phyloP scores from a whole-genome alignment of 2,888 invertebrate species.

The Cynaeus angustus region DNA sequence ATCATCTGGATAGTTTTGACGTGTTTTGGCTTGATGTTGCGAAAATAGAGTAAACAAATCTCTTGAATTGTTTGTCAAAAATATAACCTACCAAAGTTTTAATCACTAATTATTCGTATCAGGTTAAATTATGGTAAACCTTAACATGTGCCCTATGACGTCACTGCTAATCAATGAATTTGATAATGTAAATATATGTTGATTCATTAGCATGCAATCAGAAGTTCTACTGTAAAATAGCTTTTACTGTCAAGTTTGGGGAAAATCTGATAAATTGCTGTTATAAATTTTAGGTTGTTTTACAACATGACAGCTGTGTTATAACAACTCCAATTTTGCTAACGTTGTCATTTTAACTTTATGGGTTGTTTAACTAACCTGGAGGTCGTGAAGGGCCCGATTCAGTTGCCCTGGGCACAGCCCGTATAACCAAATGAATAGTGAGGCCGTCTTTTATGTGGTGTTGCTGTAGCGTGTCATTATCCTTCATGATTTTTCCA shows the following conservation, averaged over 20 bases:
- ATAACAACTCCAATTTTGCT: not conserved
- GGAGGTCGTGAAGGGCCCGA: slow-evolving; percentile 65
- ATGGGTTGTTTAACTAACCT: slow-evolving; percentile 53
- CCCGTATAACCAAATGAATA: slow-evolving; percentile 94
- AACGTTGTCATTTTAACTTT: no score
- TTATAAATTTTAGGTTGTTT: no score
- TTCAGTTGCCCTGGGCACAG: slow-evolving; percentile 77
- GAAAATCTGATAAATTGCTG: no score
- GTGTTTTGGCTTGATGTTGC: no score
- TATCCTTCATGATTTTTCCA: slow-evolving; percentile 98
- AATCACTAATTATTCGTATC: not conserved
- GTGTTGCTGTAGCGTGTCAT: slow-evolving; percentile 88
- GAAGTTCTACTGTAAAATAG: no score
- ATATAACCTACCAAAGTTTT: no score
- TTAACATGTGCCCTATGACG: not conserved
- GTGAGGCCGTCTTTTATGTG: slow-evolving; percentile 96
- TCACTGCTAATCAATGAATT: not conserved
- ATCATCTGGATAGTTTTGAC: no score
- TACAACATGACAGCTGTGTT: no score
- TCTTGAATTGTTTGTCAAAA: not conserved
- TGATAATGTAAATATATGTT: not conserved
- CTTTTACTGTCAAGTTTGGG: no score
- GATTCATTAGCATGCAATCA: not conserved
- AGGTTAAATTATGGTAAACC: not conserved
- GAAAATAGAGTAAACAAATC: no score